Percentiles rank a stretch among this genome's conserved stretches.
These are phyloP conservation scores for Dermolepida albohirtum DNA, from an alignment of 2,888 invertebrate species.

Conservation along the genomic window DNA sequence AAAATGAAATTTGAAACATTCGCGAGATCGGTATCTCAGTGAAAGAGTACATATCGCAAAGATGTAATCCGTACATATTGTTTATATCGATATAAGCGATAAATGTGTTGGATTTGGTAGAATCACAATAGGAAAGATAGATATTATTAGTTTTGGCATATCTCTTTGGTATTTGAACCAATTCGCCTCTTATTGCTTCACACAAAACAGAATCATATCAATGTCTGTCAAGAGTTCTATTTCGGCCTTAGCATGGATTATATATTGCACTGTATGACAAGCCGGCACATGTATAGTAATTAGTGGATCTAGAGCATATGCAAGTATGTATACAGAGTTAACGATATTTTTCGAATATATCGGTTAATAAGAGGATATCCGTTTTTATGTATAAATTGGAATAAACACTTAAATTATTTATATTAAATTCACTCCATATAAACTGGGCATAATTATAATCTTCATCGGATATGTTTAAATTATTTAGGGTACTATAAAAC, in stretches of 20 bases:
- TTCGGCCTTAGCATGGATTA: slow-evolving; percentile 55
- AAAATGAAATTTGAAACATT: too few species aligned
- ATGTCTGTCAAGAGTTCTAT: slow-evolving; percentile 58
- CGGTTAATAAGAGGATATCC: slow-evolving; percentile 39
- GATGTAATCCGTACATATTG: slow-evolving; percentile 51
- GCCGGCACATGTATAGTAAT: slow-evolving; percentile 58
- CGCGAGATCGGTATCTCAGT: too few species aligned
- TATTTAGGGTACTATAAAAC: too few species aligned
- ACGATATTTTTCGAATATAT: slow-evolving; percentile 49
- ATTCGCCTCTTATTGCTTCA: slow-evolving; percentile 44
- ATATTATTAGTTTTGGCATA: slow-evolving; percentile 58
- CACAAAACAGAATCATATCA: slow-evolving; percentile 56
- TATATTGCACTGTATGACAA: slow-evolving; percentile 58
- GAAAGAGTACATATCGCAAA: neutral
- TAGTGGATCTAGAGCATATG: slow-evolving; percentile 54
- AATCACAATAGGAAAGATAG: slow-evolving; percentile 56
- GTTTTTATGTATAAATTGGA: too few species aligned
- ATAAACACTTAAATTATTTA: too few species aligned
- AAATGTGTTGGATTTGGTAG: slow-evolving; percentile 47
- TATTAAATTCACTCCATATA: too few species aligned
- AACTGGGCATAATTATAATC: too few species aligned
- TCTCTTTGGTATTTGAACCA: slow-evolving; percentile 51
- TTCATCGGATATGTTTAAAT: too few species aligned
- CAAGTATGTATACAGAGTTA: slow-evolving; percentile 48
- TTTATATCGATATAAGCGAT: slow-evolving; percentile 56